Percentiles rank a stretch among this genome's conserved stretches.
phyloP scores from a whole-genome alignment of 2,113 vertebrate species.

The Myotis davidii region DNA sequence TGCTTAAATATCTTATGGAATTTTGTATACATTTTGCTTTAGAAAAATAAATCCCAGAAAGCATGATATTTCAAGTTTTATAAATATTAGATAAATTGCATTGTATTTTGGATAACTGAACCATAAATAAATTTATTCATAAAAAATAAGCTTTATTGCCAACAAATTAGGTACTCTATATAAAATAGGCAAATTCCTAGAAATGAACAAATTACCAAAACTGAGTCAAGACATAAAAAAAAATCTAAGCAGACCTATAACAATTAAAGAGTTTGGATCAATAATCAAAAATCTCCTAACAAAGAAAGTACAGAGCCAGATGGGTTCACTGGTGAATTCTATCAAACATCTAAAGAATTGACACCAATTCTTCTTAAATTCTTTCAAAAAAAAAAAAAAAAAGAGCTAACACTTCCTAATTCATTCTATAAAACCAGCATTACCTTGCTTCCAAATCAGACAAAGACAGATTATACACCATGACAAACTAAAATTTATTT shows the following conservation, averaged over 20 bases:
- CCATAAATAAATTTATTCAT: background rate
- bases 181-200: background rate
- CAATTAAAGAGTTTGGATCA: background rate
- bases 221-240: conserved; percentile 15
- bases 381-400: background rate
- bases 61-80: background rate
- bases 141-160: conserved; percentile 49
- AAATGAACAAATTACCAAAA: conserved; percentile 30
- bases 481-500: background rate
- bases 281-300: background rate
- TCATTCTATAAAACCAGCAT: background rate
- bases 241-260: background rate
- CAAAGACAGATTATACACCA: background rate
- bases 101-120: conserved; percentile 14
- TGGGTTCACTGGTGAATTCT: background rate
- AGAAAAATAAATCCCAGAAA: conserved; percentile 15
- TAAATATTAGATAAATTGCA: conserved; percentile 27
- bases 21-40: conserved; percentile 21
- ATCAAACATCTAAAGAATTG: background rate
- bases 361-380: background rate
- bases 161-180: background rate
- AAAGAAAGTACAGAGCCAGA: background rate
- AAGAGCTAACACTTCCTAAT: background rate
- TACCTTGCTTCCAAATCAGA: background rate
- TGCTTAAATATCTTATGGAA: conserved; percentile 16